phyloP scores from a whole-genome alignment of 2,797 vertebrate genomes.

The Cygnus olor region DNA sequence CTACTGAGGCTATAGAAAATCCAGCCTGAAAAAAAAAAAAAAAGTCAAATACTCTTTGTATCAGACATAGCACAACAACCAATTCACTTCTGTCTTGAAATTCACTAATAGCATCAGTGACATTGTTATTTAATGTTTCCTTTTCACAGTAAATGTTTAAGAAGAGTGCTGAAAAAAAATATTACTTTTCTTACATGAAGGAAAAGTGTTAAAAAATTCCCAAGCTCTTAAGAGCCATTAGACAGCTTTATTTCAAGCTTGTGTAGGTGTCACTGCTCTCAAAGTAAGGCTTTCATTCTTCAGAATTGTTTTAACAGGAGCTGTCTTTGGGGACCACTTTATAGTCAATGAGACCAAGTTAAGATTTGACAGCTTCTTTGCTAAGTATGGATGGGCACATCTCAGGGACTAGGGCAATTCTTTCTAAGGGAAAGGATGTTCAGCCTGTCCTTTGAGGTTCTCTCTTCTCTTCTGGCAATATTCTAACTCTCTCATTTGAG shows the following conservation, averaged over 20 bases:
- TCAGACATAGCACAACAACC: background rate
- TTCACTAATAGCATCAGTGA: background rate
- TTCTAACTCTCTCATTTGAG: background rate
- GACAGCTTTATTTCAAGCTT: background rate
- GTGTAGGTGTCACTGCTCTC: background rate
- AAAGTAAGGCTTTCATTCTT: constrained; percentile 20
- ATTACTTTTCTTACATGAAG: background rate
- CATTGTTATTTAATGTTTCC: background rate
- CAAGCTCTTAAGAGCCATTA: background rate
- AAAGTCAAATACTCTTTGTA: background rate
- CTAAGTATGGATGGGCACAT: background rate
- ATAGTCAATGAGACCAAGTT: constrained; percentile 19
- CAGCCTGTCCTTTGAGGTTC: background rate
- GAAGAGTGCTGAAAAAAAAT: background rate
- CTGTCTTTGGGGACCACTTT: constrained; percentile 11
- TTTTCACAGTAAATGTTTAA: background rate
- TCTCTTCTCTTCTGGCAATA: constrained; percentile 12
- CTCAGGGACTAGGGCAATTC: background rate
- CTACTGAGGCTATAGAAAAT: background rate
- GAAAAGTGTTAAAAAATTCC: background rate
- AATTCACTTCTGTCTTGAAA: background rate
- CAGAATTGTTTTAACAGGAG: background rate
- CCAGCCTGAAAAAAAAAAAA: background rate
- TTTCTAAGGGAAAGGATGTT: background rate
- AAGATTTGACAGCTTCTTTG: background rate